Evolutionary conservation across 2,888 invertebrate species (phyloP), one percentile per base, ranked within the genome.

Genomic region (Blastobasis lacticolella): DNA sequence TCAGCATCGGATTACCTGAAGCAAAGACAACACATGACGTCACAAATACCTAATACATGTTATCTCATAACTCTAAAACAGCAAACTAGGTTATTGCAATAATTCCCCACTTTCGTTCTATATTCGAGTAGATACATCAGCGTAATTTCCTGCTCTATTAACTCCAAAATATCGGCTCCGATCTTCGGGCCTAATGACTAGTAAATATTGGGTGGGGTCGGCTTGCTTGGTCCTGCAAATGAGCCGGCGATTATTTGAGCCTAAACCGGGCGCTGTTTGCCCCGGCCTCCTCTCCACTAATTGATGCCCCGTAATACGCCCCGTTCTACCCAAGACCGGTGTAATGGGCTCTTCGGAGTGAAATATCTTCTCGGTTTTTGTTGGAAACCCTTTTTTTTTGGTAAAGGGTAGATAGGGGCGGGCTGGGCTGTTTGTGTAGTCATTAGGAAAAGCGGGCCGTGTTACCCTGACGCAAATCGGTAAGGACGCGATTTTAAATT

Each of bases 131-230:
- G 23, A 1, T 23, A 23, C 23, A 3, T 23, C 1, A 42, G 1
- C 10, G 5, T 5, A 9, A 10, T 42, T 42, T 8, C 42, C 10
- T 10, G 43, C 46, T 47, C 49, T 46, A 49, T 49, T 51, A 49
- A 54, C 41, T 46, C 46, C 51, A 46, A 54, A 54, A 49, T 49
- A 54, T 54, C 44, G 37, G 4, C 50, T 58, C 57, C 65, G 59
- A 73, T 81, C 79, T 78, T 76, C 57, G 57, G 65, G 77, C 69
- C 65, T 81, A 82, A 82, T 81, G 81, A 81, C 72, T 78, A 81
- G 82, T 81, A 81, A 82, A 82, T 80, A 82, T 57, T 50, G 64
- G 67, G 66, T 57, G 64, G 66, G 54, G 10, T 49, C 37, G 63
- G 67, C 64, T 57, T 58, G 62, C 62, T 62, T 60, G 70, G 69